Base-by-base conservation (phyloP, 2,113 vertebrate species). In the Rhinogobius similis region DNA sequence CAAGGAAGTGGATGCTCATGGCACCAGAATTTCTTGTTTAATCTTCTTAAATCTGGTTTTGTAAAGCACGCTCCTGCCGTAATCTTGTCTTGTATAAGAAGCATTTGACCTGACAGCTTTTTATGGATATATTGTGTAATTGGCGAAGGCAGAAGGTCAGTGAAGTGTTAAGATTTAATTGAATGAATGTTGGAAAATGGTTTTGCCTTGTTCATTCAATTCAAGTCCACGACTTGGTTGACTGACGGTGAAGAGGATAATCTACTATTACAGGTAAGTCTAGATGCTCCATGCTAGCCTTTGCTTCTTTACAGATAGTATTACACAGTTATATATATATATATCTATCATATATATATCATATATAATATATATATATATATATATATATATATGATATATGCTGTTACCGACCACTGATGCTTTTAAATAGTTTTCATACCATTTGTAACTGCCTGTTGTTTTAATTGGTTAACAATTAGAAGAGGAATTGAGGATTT, bases 1-100 rank as follows among this genome's bases (percentile, higher is more conserved):
- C 85, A 86, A 84, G 92, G 92, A 93, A 93, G 88, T 90, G 26
- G 21, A 58, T 68, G 56, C 61, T 72, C 50, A 79, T 66, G 50
- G n/a, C 56, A 23, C 55, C 71, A 78, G 75, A n/a, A 74, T 73
- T 83, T 76, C 78, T 86, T 71, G 50, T 68, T 52, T 92, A 88
- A 91, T 86, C 88, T 86, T 72, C 79, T 91, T 88, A 86, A 80
- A 71, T 75, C 53, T 66, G 77, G 67, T 70, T 89, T 86, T 71
- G 48, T 68, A 53, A 71, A 59, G 67, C 67, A 26, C 44, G 50
- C 38, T 39, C 43, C 18, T 75, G 82, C 10, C 67, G 20, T 74
- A 65, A 75, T 73, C 62, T 74, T 12, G 64, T 75, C 82, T 63
- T 7, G 38, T 13, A 46, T 14, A 52, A 44, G n/a, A 67, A 32